phyloP scores from a whole-genome alignment of 2,888 invertebrate genomes.

The Galeruca laticollis region DNA sequence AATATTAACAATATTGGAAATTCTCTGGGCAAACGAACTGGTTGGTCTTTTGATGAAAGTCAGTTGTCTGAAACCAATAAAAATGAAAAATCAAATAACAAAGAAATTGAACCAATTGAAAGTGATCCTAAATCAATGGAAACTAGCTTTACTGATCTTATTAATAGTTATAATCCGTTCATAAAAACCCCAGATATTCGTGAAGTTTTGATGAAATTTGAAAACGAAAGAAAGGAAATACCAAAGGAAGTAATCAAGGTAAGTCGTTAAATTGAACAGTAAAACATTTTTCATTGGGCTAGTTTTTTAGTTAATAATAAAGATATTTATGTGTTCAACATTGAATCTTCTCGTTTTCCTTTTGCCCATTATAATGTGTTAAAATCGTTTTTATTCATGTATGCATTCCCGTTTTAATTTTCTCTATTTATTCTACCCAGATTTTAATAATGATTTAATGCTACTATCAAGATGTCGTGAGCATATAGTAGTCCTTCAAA shows the following conservation, averaged over 20 bases:
- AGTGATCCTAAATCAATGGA: constrained; percentile 61
- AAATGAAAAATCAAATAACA: constrained; percentile 25
- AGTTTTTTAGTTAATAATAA: too few relatives aligned
- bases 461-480: too few relatives aligned
- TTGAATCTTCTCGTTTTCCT: too few relatives aligned
- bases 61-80: constrained; percentile 36
- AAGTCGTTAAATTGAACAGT: not conserved
- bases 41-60: constrained; percentile 72
- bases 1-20: constrained; percentile 69
- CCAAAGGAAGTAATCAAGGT: constrained; percentile 13
- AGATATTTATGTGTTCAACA: too few relatives aligned
- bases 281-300: not conserved
- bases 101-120: constrained; percentile 30
- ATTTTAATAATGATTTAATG: too few relatives aligned
- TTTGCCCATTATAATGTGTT: too few relatives aligned
- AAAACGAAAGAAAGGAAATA: constrained; percentile 56
- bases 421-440: too few relatives aligned
- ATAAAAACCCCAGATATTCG: constrained; percentile 71
- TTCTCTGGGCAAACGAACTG: constrained; percentile 74
- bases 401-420: too few relatives aligned
- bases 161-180: constrained; percentile 71
- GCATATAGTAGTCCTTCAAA: too few relatives aligned
- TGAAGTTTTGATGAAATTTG: constrained; percentile 72
- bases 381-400: too few relatives aligned
- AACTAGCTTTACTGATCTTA: constrained; percentile 72